phyloP scores from a whole-genome alignment of 2,113 vertebrate species.

The Edolisoma coerulescens region DNA sequence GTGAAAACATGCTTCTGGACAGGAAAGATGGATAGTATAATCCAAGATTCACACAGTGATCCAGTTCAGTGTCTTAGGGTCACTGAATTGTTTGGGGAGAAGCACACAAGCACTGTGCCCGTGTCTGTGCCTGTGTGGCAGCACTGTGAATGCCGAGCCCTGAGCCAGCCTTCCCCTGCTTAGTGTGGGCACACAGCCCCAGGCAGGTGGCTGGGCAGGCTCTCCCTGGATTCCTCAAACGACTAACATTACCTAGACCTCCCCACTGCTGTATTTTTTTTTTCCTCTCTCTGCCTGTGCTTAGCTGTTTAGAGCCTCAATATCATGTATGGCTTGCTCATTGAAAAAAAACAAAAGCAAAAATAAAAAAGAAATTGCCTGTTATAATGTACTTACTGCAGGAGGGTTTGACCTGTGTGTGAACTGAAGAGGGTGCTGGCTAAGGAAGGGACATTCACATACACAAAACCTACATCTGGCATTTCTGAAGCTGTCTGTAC shows the following conservation, averaged over 20 bases:
- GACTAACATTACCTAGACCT: background rate
- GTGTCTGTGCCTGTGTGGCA: background rate
- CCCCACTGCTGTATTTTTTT: background rate
- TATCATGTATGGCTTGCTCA: accelerated
- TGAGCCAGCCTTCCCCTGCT: background rate
- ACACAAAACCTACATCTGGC: background rate
- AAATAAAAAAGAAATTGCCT: background rate
- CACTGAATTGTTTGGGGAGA: background rate
- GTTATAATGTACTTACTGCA: background rate
- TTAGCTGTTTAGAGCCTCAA: background rate
- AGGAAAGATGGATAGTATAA: background rate
- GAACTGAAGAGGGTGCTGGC: background rate
- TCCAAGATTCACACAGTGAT: background rate
- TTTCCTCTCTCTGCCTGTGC: background rate
- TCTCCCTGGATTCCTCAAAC: background rate
- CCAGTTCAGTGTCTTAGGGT: background rate
- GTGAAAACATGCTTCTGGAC: background rate
- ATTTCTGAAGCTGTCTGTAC: background rate
- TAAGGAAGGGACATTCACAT: background rate
- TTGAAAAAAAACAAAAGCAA: background rate
- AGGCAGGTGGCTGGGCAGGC: background rate
- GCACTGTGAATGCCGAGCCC: background rate
- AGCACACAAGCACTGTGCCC: background rate
- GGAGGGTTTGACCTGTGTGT: background rate
- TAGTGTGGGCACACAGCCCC: background rate